Evolutionary conservation across 2,113 vertebrate species (phyloP).

Genomic region (Puma concolor): DNA sequence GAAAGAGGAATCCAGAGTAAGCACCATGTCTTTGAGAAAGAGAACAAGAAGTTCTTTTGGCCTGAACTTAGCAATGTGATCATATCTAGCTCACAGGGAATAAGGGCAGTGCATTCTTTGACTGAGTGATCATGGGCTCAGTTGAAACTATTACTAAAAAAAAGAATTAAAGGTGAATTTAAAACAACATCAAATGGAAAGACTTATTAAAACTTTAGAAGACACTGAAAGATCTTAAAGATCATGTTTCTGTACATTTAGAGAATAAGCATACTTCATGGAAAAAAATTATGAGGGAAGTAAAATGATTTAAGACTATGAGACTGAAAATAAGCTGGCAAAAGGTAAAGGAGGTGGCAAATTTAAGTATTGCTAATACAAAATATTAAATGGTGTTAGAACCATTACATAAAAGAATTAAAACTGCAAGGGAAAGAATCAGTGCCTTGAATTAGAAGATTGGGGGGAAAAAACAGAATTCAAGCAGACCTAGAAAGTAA

Average conservation of each 20-base stretch:
- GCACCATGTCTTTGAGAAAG: background rate
- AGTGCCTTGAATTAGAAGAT: background rate
- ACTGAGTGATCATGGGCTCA: background rate
- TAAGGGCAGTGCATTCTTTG: background rate
- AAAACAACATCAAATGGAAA: background rate
- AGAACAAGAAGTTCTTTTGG: background rate
- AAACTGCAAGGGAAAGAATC: background rate
- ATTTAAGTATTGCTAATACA: background rate
- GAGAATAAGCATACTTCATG: background rate
- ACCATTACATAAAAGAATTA: background rate
- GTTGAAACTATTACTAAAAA: background rate
- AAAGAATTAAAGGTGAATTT: background rate
- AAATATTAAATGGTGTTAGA: background rate
- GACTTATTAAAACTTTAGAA: background rate
- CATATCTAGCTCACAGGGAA: background rate
- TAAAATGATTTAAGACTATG: background rate
- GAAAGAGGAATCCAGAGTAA: background rate
- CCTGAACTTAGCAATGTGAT: background rate
- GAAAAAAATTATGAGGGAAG: background rate
- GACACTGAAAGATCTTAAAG: background rate
- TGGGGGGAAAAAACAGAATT: background rate
- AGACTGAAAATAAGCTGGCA: background rate
- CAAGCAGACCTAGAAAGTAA: background rate
- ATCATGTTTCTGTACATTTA: background rate
- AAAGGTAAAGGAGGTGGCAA: background rate